Base-by-base conservation (phyloP, 2,888 invertebrate species). In the Melieria crassipennis region DNA sequence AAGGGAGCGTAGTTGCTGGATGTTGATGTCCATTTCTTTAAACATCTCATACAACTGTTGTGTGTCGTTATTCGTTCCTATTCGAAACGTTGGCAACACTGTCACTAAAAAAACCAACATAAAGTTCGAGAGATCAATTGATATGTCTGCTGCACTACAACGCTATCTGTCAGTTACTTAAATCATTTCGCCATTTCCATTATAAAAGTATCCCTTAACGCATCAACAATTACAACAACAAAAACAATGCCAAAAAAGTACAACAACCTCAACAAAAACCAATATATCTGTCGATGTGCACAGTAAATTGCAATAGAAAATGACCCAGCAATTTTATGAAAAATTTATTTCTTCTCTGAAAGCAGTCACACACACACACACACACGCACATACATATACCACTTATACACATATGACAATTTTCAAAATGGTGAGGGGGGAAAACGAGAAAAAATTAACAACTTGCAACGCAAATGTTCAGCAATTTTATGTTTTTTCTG, bases 251-350 rank as follows among this genome's bases (percentile, higher is more conserved):
- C 30, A 30, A 30, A 30, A 11, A 66, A 61, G 60, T 13, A 66
- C n/a, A 71, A 58, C 62, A 67, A 47, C 10, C 10, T 47, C 4
- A n/a, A 66, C 66, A 46, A 66, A 46, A 58, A 61, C 68, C n/a
- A 61, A 52, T 52, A 52, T 13, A 13, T 11, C 11, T 60, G n/a
- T 65, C 42, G 30, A 68, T 72, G 63, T 66, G 61, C 60, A 71
- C 71, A 74, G 71, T 65, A 73, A 75, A 75, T 75, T 75, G 75
- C 75, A 76, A 71, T 69, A 73, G 70, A 74, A 75, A 74, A 74
- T 77, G 77, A 75, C 74, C 69, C 58, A 74, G 71, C 77, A 75
- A 73, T 73, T 77, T 77, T 77, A 77, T 77, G 73, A 77, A 77
- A 75, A 76, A 76, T 73, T 73, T 73, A 75, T 72, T 72, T 70